These are phyloP conservation scores for Galemys pyrenaicus DNA, from an alignment of 2,113 vertebrate genomes.

Conservation along the genomic window DNA sequence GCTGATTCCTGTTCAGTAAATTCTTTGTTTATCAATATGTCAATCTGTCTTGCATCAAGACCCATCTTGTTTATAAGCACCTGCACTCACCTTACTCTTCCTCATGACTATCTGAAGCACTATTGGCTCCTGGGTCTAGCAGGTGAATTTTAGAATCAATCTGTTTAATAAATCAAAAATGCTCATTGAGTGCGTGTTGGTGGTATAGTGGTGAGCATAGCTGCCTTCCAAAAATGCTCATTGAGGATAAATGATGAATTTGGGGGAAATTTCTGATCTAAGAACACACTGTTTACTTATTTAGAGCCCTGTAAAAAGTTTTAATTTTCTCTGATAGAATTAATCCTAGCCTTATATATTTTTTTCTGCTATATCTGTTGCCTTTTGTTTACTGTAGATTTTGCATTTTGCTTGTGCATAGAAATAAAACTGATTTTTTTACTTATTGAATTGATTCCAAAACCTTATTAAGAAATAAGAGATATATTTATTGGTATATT, in stretches of 20 bases:
- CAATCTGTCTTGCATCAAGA: background rate
- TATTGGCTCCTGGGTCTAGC: background rate
- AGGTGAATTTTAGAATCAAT: background rate
- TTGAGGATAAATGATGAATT: background rate
- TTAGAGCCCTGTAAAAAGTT: background rate
- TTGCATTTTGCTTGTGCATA: background rate
- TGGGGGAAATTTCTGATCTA: background rate
- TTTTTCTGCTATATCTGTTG: background rate
- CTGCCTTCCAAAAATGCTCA: slow-evolving; percentile 1
- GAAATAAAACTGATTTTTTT: background rate
- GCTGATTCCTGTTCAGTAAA: background rate
- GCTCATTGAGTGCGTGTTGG: background rate
- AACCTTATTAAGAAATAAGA: background rate
- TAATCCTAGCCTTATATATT: background rate
- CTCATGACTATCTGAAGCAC: background rate
- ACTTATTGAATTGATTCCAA: background rate
- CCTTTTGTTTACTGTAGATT: background rate
- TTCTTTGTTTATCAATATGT: background rate
- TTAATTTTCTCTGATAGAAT: background rate
- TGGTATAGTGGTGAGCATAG: too few species aligned
- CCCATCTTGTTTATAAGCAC: background rate
- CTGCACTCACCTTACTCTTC: background rate
- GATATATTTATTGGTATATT: background rate
- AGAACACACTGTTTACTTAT: background rate
- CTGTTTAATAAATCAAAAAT: background rate